phyloP scores from a whole-genome alignment of 2,113 vertebrate genomes.

The Festucalex cinctus region DNA sequence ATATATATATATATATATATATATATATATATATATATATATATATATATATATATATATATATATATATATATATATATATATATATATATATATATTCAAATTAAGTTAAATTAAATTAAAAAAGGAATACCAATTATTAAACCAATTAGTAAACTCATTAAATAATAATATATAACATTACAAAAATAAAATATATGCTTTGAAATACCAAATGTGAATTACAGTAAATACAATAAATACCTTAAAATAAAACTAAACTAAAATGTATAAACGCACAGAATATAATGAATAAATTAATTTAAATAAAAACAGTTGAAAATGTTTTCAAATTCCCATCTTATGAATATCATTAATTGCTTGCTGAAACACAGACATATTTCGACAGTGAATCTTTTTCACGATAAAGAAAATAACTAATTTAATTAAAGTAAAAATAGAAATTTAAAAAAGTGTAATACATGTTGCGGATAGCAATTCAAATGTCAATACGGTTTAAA shows the following conservation, averaged over 20 bases:
- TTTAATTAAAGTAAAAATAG: neutral
- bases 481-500: neutral
- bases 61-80: too few relatives aligned
- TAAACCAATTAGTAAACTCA: too few relatives aligned
- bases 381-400: too few relatives aligned
- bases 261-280: neutral
- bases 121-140: too few relatives aligned
- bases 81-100: too few relatives aligned
- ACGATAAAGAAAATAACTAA: neutral
- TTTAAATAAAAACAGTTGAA: neutral
- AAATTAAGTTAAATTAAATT: too few relatives aligned
- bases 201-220: neutral
- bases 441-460: neutral
- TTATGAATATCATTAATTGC: neutral
- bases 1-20: too few relatives aligned
- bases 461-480: neutral
- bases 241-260: neutral
- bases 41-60: too few relatives aligned
- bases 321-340: neutral
- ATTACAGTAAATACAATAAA: neutral
- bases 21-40: too few relatives aligned
- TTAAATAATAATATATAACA: too few relatives aligned
- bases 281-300: neutral
- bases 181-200: neutral
- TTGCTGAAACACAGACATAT: too few relatives aligned